Conservation (phyloP, 1,140 invertebrate species). For the Heliconius hermathena region DNA sequence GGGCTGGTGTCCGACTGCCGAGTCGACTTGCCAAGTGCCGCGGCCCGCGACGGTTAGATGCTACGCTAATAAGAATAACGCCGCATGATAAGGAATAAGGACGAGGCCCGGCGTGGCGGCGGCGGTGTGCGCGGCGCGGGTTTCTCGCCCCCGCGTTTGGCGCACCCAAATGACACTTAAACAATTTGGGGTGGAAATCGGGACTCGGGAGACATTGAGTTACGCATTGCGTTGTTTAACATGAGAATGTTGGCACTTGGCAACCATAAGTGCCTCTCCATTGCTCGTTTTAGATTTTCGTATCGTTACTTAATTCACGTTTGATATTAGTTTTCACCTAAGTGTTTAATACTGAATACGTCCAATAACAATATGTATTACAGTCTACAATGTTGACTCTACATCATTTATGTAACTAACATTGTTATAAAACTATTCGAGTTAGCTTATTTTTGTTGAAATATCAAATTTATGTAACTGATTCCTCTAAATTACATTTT, state of each 20-base stretch:
- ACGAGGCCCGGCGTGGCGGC: conserved; percentile 10
- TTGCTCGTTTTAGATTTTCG: neutral
- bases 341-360: no score
- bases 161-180: conserved; percentile 49
- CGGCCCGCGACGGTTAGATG: conserved; percentile 41
- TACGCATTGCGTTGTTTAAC: conserved; percentile 38
- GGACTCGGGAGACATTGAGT: conserved; percentile 32
- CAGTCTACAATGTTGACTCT: no score
- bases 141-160: conserved; percentile 42
- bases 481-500: no score
- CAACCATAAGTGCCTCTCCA: neutral
- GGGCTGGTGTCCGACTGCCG: conserved; percentile 28
- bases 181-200: conserved; percentile 47
- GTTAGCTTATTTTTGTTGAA: no score
- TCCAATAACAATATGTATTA: no score
- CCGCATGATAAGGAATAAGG: conserved; percentile 28
- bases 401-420: no score
- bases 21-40: neutral
- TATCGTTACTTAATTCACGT: neutral
- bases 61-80: neutral
- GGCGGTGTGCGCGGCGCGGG: conserved; percentile 40
- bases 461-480: no score
- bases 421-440: no score
- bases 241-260: neutral
- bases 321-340: neutral